A percentile compares a stretch with the other conserved stretches of the same genome.
phyloP scores from a whole-genome alignment of 2,888 invertebrate species.

The Perdita meconis region DNA sequence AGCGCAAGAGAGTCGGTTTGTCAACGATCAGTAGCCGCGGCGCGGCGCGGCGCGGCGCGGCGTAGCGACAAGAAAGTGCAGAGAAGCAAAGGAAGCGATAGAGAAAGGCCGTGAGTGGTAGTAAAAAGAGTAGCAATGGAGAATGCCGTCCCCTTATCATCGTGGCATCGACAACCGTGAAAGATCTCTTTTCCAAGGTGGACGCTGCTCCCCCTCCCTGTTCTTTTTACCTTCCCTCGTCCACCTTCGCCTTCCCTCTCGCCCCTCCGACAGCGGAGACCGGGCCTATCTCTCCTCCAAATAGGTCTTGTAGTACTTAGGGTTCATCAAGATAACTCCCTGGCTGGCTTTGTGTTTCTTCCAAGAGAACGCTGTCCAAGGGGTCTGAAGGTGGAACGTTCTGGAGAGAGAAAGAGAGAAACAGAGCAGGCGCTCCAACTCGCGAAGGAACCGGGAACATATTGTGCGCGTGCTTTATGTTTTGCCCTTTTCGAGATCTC shows the following conservation, averaged over 20 bases:
- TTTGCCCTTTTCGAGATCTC: constrained; percentile 69
- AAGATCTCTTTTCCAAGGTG: constrained; percentile 77
- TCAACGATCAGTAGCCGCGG: constrained; percentile 43
- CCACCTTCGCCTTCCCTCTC: constrained; percentile 41
- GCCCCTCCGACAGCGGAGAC: constrained; percentile 26
- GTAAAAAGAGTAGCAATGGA: constrained; percentile 71
- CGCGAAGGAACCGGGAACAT: constrained; percentile 50
- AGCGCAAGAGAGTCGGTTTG: constrained; percentile 33
- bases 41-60: no score
- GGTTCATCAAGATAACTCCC: constrained; percentile 82
- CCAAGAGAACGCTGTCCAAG: constrained; percentile 63
- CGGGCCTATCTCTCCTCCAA: constrained; percentile 76
- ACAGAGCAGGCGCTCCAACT: constrained; percentile 16
- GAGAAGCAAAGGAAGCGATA: constrained; percentile 61
- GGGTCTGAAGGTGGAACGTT: constrained; percentile 27
- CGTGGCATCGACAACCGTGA: constrained; percentile 78
- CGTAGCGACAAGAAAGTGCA: constrained; percentile 45
- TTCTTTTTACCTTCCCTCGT: constrained; percentile 43
- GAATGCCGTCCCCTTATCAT: constrained; percentile 74
- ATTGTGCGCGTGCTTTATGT: constrained; percentile 73
- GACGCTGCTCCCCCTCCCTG: constrained; percentile 46
- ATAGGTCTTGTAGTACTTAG: constrained; percentile 80
- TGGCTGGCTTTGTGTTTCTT: constrained; percentile 72
- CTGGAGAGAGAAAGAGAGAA: constrained; percentile 11
- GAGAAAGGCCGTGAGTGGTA: constrained; percentile 46